Evolutionary conservation across 2,113 vertebrate species (phyloP), one percentile per base, ranked within the genome.

Genomic region (Perca schrenkii): DNA sequence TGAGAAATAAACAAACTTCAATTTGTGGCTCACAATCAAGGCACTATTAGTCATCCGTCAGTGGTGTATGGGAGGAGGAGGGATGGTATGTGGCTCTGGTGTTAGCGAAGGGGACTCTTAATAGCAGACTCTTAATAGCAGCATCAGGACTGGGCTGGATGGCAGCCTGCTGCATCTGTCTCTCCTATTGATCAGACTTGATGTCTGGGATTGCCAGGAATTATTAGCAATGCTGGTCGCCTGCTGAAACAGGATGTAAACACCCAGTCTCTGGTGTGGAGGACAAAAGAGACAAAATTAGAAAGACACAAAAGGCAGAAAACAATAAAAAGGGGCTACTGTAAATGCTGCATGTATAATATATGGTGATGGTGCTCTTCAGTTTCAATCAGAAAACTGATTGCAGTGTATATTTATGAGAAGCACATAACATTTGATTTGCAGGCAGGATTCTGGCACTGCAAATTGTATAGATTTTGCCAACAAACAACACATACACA

Each of bases 131-230:
- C 36, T 40, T 40, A 40, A 40, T 40, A 40, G 40, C 36, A 40
- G 36, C 40, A 85, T 92, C 88, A 74, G 86, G 80, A 58, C 85
- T 72, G 12, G 89, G 70, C 87, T 91, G 91, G 92, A 88, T 50
- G 82, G 82, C 85, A 78, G 92, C 91, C 92, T 85, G 79, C 89
- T 85, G 67, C 87, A 85, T 92, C 81, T 50, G 70, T 84, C 88
- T 88, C 83, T 87, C 69, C 70, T 86, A 93, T 94, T 82, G 91
- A 93, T 94, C 90, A 89, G 83, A 82, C 74, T 56, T 22, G 54
- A 80, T 73, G 43, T 50, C 66, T 80, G 43, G 82, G 89, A 92
- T 92, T 90, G 86, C 83, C 83, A 84, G 85, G 80, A 88, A 91
- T 91, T 89, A 91, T 89, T 89, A 87, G 75, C 82, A 49, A 72